A percentile compares a stretch with the other conserved stretches of the same genome.
phyloP scores from a whole-genome alignment of 92 coral and sea anemone species.

The Pocillopora meandrina region DNA sequence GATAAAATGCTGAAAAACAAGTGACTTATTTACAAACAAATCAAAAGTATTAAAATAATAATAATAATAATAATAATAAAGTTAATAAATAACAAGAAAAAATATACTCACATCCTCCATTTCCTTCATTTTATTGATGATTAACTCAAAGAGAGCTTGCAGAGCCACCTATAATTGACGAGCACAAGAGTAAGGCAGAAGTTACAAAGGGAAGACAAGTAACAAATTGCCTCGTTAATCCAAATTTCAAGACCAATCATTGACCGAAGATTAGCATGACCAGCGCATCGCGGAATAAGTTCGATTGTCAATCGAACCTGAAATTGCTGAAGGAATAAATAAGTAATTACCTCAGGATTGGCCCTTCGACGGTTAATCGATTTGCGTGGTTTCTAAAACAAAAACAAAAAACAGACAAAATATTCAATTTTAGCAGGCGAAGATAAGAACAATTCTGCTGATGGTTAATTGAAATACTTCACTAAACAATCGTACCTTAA shows the following conservation, averaged over 20 bases:
- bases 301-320: no score
- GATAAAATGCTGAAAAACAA: no score
- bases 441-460: neutral
- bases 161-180: slow-evolving; percentile 71
- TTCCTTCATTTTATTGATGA: slow-evolving; percentile 92
- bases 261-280: no score
- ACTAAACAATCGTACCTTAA: slow-evolving; percentile 65
- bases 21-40: no score
- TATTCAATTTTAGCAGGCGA: neutral
- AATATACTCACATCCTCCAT: slow-evolving; percentile 78
- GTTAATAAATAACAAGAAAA: no score
- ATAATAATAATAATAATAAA: no score
- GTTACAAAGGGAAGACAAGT: neutral
- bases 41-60: no score
- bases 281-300: no score
- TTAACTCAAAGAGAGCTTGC: slow-evolving; percentile 85
- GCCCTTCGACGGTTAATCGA: slow-evolving; percentile 94
- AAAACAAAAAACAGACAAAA: neutral
- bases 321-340: no score
- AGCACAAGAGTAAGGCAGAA: neutral
- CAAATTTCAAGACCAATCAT: no score
- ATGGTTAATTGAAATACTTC: no score
- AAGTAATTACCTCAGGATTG: slow-evolving; percentile 86
- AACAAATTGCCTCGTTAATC: no score
- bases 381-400: slow-evolving; percentile 92